These are phyloP conservation scores for Clarias gariepinus DNA, from an alignment of 2,113 vertebrate genomes.

Conservation along the genomic window DNA sequence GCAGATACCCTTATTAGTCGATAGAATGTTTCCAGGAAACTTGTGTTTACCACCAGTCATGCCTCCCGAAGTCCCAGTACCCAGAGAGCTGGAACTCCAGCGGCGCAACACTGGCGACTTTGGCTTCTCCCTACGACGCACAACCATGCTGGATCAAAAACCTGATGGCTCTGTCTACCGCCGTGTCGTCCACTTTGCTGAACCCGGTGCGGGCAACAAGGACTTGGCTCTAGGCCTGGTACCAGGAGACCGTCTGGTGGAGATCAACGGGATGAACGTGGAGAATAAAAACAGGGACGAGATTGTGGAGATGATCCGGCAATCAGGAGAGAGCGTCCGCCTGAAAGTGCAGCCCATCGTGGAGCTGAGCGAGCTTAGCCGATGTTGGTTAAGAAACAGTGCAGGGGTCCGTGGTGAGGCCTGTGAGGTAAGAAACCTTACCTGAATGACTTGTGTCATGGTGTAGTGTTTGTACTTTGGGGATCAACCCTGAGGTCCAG, in stretches of 20 bases:
- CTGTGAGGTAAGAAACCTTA: constrained; percentile 80
- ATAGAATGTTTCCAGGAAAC: constrained; percentile 81
- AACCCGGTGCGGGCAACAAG: constrained; percentile 87
- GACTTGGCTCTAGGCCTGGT: constrained; percentile 87
- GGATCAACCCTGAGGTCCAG: not conserved
- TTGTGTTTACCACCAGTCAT: constrained; percentile 79
- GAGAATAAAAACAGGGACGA: constrained; percentile 91
- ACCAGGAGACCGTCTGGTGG: constrained; percentile 91
- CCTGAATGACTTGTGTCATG: not conserved
- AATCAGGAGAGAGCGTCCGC: constrained; percentile 87
- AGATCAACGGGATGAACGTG: constrained; percentile 92
- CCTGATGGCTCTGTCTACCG: constrained; percentile 82
- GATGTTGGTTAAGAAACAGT: constrained; percentile 84
- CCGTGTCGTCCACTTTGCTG: constrained; percentile 90
- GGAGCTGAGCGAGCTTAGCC: constrained; percentile 91
- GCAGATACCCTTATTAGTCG: constrained; percentile 78
- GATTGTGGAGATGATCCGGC: constrained; percentile 98
- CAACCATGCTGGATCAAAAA: constrained; percentile 86
- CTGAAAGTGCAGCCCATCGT: constrained; percentile 95
- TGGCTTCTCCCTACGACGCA: constrained; percentile 91
- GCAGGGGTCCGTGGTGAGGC: constrained; percentile 70
- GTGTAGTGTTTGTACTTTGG: not conserved
- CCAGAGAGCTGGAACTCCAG: constrained; percentile 86
- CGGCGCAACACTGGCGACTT: constrained; percentile 92
- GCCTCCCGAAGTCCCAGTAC: constrained; percentile 72